Evolutionary conservation across 2,113 vertebrate species (phyloP), one percentile per base, ranked within the genome.

Genomic region (Lepus europaeus): DNA sequence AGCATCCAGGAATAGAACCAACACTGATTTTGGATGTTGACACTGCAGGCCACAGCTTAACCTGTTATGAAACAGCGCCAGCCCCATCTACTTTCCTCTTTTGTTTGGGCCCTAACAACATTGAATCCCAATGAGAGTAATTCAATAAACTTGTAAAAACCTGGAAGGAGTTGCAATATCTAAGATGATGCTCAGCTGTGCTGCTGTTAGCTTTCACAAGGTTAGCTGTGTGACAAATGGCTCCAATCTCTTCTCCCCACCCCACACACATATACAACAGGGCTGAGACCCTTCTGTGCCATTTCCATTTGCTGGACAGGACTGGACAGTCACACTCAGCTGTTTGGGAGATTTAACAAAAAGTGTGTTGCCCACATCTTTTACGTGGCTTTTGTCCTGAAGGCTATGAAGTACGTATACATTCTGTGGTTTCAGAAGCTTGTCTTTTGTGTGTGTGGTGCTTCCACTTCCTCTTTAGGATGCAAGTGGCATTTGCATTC

Each of bases 181-280:
- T 66, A 78, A 87, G n/a, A 63, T n/a, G 27, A 49, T 68, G 93
- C 59, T 93, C 79, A 92, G 45, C 27, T 72, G 36, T 39, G 53
- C 23, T 72, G 56, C 14, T 59, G 56, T 59, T 64, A 68, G 45
- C 16, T 91, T 96, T 90, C 63, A 63, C 17, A 66, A 31, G 4
- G 12, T 91, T 81, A 39, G 77, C 59, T 51, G 49, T 11, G 16
- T 93, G 76, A 87, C 17, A 19, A 78, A 64, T 25, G 73, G 31
- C 45, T 89, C 39, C 39, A 86, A 69, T 36, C 5, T 22, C 51
- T 45, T 13, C n/a, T 2, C 7, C 12, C 13, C 22, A 66, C 25
- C 14, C 27, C 33, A 73, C 9, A n/a, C 45, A 20, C 17, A 63
- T 56, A 45, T 20, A 91, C 68, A 64, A 59, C 4, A 56, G 45